phyloP scores from a whole-genome alignment of 2,113 vertebrate species.

The Paramisgurnus dabryanus region DNA sequence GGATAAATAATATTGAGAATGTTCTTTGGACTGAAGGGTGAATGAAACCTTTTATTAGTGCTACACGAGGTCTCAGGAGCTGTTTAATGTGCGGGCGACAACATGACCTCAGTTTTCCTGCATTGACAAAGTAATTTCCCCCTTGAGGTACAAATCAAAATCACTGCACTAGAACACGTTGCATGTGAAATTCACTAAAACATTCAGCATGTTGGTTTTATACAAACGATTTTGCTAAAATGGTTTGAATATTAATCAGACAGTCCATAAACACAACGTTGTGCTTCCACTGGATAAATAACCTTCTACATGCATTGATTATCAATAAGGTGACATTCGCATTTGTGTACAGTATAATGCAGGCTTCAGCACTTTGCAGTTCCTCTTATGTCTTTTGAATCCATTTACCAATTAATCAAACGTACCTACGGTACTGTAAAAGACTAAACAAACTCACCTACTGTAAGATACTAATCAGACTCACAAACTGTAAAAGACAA shows the following conservation, averaged over 20 bases:
- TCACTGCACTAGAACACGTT: constrained; percentile 27
- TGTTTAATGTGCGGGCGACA: constrained; percentile 44
- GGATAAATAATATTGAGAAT: constrained; percentile 43
- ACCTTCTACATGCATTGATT: too few species aligned
- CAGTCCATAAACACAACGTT: neutral
- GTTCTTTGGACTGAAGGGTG: constrained; percentile 23
- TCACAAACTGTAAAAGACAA: too few species aligned
- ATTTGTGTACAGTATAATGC: neutral
- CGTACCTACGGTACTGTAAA: neutral
- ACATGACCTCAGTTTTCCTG: constrained; percentile 49
- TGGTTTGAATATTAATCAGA: constrained; percentile 6
- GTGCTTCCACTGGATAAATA: neutral
- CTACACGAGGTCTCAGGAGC: constrained; percentile 40
- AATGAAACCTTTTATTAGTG: constrained; percentile 53
- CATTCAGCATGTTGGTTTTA: neutral
- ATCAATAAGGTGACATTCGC: neutral
- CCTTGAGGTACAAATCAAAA: constrained; percentile 24
- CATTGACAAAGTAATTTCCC: constrained; percentile 47
- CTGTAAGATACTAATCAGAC: too few species aligned
- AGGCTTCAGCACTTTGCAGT: neutral
- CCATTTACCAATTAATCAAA: constrained; percentile 32
- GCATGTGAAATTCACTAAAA: constrained; percentile 33
- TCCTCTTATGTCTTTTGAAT: constrained; percentile 15
- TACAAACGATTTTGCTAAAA: too few species aligned
- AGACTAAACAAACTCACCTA: neutral